These are phyloP conservation scores for Scolanthus callimorphus DNA, from an alignment of 92 coral and sea anemone species.

Conservation along the genomic window DNA sequence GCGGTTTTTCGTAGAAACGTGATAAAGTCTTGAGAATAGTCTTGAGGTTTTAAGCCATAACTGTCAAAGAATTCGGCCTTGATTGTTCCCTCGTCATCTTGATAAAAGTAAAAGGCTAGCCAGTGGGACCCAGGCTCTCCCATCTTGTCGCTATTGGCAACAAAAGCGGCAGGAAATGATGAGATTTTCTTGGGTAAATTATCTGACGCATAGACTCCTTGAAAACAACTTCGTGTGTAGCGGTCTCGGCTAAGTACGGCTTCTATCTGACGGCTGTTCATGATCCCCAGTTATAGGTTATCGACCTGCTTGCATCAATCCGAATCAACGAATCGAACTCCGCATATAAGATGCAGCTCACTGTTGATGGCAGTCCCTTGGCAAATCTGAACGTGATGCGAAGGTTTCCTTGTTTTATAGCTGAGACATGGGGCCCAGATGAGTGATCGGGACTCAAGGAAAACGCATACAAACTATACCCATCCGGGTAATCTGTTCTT, in stretches of 20 bases:
- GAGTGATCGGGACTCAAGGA: conserved; percentile 20
- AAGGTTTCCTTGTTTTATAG: too few species aligned
- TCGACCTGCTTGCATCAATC: too few species aligned
- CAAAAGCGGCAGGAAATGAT: conserved; percentile 8
- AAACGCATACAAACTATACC: too few species aligned
- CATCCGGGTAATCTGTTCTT: conserved; percentile 25
- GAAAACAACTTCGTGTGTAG: too few species aligned
- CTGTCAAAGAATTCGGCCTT: conserved; percentile 36
- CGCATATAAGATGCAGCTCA: conserved; percentile 22
- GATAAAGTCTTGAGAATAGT: conserved; percentile 19
- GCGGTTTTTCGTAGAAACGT: conserved; percentile 18
- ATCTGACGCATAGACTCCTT: too few species aligned
- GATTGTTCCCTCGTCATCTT: background rate
- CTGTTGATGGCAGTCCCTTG: too few species aligned
- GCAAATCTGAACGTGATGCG: too few species aligned
- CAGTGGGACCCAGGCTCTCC: conserved; percentile 4
- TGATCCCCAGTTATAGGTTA: too few species aligned
- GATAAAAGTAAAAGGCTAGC: background rate
- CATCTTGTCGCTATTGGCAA: background rate
- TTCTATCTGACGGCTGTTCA: conserved; percentile 10
- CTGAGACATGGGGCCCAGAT: conserved; percentile 14
- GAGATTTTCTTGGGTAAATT: conserved; percentile 2
- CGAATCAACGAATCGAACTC: conserved; percentile 17
- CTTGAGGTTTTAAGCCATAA: conserved; percentile 27
- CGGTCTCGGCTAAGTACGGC: conserved; percentile 2